Percentiles rank a stretch among this genome's conserved stretches.
phyloP scores from a whole-genome alignment of 2,888 invertebrate genomes.

The Pasiphila rectangulata region DNA sequence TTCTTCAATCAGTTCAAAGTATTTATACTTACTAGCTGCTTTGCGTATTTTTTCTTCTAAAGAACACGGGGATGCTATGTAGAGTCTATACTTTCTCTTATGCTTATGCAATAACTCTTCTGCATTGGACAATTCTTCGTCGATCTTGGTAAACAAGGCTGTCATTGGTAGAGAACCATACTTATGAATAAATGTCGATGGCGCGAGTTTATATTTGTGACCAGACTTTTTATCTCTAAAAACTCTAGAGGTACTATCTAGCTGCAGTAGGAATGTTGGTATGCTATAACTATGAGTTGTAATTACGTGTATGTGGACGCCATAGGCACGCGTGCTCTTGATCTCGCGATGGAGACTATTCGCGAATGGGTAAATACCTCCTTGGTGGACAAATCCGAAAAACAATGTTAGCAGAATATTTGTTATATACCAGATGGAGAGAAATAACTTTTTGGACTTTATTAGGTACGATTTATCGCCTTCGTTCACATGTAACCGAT shows the following conservation, averaged over 20 bases:
- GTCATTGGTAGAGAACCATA: slow-evolving; percentile 83
- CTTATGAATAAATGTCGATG: slow-evolving; percentile 86
- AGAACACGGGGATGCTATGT: slow-evolving; percentile 86
- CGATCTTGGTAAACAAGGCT: slow-evolving; percentile 78
- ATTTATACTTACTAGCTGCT: slow-evolving; percentile 60
- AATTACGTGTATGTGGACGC: slow-evolving; percentile 82
- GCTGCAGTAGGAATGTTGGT: slow-evolving; percentile 86
- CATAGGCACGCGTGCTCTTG: slow-evolving; percentile 53
- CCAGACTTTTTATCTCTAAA: slow-evolving; percentile 80
- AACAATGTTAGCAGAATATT: slow-evolving; percentile 87
- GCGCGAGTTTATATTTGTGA: slow-evolving; percentile 82
- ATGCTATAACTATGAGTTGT: slow-evolving; percentile 89
- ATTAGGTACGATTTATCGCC: slow-evolving; percentile 48
- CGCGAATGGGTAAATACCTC: slow-evolving; percentile 86
- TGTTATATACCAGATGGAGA: slow-evolving; percentile 83
- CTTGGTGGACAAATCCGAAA: slow-evolving; percentile 95
- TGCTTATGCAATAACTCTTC: slow-evolving; percentile 76
- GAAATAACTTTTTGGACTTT: slow-evolving; percentile 59
- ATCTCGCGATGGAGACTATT: slow-evolving; percentile 83
- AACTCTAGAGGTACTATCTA: slow-evolving; percentile 82
- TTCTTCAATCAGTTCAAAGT: slow-evolving; percentile 73
- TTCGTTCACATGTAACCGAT: slow-evolving; percentile 67
- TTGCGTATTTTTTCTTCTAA: slow-evolving; percentile 80
- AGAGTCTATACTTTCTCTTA: slow-evolving; percentile 83
- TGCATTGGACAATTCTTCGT: slow-evolving; percentile 78